Base-by-base conservation (phyloP, 2,113 vertebrate species). In the Oreochromis aureus region DNA sequence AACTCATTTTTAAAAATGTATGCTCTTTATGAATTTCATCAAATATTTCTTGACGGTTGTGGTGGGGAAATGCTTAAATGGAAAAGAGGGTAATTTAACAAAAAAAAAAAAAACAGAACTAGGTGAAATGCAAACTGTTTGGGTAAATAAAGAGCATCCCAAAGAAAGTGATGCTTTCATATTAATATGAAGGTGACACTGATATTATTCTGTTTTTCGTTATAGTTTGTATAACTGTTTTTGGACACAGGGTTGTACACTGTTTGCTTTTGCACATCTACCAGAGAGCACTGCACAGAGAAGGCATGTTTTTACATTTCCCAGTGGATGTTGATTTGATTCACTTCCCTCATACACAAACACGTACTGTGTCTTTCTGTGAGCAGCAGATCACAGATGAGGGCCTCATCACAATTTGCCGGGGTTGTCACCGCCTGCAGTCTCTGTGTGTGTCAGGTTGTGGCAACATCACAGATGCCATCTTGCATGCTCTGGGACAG, bases 301-400 rank as follows among this genome's bases (percentile, higher is more conserved):
- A 30, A 5, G 12, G 81, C 81, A 53, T 82, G 58, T 66, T 66
- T 48, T 3, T 76, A 79, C 36, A 44, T 79, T 61, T 54, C 36
- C 56, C 39, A 5, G n/a, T 87, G 66, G 22, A 61, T 78, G 80
- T 51, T 16, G 44, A 82, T 78, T 76, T 59, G 69, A 59, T 30
- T 15, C 10, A 76, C 56, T 59, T 46, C 56, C 34, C 79, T 56
- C 83, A 59, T 54, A 76, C 83, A 76, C 83, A 76, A 76, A 58
- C 83, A 78, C 66, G 8, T 19, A 19, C 22, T 22, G 12, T 61
- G 2, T 89, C 19, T 86, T 58, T 86, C 24, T 85, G 11, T 78
- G 91, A 96, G 95, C 96, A 99, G 99, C 99, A 99, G 97, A 98
- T 99, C 96, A 99, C 99, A 92, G 99, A 99, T 27, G 98, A 99